phyloP scores from a whole-genome alignment of 1,140 invertebrate species.

The Oncopodura yosiiana region DNA sequence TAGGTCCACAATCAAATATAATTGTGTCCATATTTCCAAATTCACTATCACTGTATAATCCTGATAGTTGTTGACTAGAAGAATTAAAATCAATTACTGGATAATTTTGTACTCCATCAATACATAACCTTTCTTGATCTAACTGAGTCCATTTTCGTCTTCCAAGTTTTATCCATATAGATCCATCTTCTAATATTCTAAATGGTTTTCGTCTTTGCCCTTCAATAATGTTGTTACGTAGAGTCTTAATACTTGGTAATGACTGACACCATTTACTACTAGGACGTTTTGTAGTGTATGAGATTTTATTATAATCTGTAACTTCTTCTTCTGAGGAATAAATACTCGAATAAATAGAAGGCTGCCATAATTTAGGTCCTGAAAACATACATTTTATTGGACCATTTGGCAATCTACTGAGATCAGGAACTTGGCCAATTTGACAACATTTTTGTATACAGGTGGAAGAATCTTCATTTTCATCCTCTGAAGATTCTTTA shows the following conservation, averaged over 20 bases:
- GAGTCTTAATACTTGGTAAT: neutral
- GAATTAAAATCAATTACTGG: neutral
- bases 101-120: conserved; percentile 18
- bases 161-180: conserved; percentile 5
- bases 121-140: conserved; percentile 9
- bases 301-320: neutral
- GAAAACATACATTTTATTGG: conserved; percentile 8
- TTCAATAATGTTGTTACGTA: neutral
- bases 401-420: conserved; percentile 3
- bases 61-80: neutral
- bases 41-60: conserved; percentile 11
- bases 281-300: neutral
- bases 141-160: conserved; percentile 21
- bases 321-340: neutral
- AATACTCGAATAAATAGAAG: conserved; percentile 13
- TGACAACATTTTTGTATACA: conserved; percentile 30
- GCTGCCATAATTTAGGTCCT: conserved; percentile 18
- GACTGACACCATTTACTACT: neutral
- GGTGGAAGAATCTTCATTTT: too few species aligned
- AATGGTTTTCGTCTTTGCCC: neutral
- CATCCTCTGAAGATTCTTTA: too few species aligned
- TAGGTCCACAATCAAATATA: neutral
- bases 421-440: conserved; percentile 22
- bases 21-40: conserved; percentile 6
- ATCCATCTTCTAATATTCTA: conserved; percentile 17